Percentiles rank a stretch among this genome's conserved stretches.
phyloP scores from a whole-genome alignment of 2,888 invertebrate genomes.

The Druceiella hillmani region DNA sequence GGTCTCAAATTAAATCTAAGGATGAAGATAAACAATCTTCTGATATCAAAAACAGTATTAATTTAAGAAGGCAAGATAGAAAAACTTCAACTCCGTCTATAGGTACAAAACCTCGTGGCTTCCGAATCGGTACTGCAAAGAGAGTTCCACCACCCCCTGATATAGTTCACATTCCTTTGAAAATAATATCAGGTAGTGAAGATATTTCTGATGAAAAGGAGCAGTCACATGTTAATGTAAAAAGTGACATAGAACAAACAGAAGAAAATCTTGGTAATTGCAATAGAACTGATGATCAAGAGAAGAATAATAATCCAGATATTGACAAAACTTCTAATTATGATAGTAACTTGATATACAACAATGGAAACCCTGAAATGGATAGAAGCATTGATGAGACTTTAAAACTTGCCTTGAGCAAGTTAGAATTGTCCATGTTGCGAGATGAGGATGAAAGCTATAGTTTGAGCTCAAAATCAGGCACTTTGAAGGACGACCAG shows the following conservation, averaged over 20 bases:
- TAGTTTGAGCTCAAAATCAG: constrained; percentile 2
- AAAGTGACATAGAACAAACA: not conserved
- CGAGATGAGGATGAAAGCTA: constrained; percentile 29
- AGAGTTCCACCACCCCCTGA: constrained; percentile 29
- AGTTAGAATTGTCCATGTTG: constrained; percentile 21
- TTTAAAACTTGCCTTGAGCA: constrained; percentile 14
- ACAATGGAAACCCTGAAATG: too few relatives aligned
- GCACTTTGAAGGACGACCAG: constrained; percentile 23
- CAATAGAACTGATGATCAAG: too few relatives aligned
- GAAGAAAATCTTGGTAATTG: too few relatives aligned
- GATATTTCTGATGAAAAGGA: not conserved
- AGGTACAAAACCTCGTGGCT: too few relatives aligned
- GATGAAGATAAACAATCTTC: too few relatives aligned
- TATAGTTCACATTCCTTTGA: constrained; percentile 17
- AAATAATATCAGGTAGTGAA: constrained; percentile 3
- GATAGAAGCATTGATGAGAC: constrained; percentile 12
- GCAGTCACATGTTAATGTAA: not conserved
- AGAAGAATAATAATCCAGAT: too few relatives aligned
- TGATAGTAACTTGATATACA: too few relatives aligned
- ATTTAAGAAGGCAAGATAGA: constrained; percentile 1
- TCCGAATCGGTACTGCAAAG: constrained; percentile 45
- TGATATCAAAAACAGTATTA: constrained; percentile 1
- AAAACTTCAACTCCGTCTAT: constrained; percentile 4
- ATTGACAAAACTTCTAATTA: too few relatives aligned
- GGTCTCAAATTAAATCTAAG: too few relatives aligned